Conservation (phyloP, 1,140 invertebrate genomes). For the Brachionus plicatilis region DNA sequence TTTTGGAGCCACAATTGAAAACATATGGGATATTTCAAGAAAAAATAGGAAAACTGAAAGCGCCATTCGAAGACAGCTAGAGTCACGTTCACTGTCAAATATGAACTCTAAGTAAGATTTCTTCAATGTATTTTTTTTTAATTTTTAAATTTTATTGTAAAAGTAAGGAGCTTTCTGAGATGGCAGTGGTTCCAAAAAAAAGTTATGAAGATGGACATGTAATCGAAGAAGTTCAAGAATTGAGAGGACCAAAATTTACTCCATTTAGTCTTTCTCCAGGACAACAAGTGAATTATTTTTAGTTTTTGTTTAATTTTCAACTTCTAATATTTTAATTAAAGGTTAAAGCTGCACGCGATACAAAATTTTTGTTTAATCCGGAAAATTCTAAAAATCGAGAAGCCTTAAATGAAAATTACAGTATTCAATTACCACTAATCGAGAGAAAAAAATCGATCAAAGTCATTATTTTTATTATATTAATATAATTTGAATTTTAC, state of each 20-base stretch:
- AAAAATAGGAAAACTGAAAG: background rate
- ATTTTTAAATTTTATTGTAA: background rate
- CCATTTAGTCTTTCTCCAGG: slow-evolving; percentile 10
- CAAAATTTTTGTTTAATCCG: slow-evolving; percentile 50
- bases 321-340: background rate
- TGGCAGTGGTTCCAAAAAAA: background rate
- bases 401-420: slow-evolving; percentile 51
- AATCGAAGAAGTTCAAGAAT: background rate
- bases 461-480: slow-evolving; percentile 42
- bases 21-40: background rate
- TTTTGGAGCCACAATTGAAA: slow-evolving; percentile 32
- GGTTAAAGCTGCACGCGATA: slow-evolving; percentile 1
- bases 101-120: background rate
- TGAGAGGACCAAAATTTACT: background rate
- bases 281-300: background rate
- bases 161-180: background rate
- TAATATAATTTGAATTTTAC: background rate
- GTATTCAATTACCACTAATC: slow-evolving; percentile 53
- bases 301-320: background rate
- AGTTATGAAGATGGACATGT: background rate
- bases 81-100: background rate
- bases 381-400: slow-evolving; percentile 49
- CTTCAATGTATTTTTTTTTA: background rate
- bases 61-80: background rate
- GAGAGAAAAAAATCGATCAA: slow-evolving; percentile 44